phyloP scores from a whole-genome alignment of 2,797 vertebrate species.

The Furcifer pardalis region DNA sequence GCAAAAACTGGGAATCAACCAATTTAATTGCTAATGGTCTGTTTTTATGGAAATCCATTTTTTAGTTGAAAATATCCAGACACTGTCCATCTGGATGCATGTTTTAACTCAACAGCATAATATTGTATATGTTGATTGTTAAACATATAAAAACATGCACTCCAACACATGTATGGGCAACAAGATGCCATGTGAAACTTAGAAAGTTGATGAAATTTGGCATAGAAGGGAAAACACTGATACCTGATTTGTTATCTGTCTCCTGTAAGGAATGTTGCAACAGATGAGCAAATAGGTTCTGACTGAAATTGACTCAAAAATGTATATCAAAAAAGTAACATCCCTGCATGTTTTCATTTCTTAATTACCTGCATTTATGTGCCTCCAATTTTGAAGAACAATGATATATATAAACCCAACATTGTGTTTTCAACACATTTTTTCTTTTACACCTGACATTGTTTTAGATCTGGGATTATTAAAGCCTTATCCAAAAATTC shows the following conservation, averaged over 20 bases:
- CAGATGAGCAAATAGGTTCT: not conserved
- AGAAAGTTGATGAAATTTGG: not conserved
- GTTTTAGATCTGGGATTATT: too few relatives aligned
- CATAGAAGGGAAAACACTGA: not conserved
- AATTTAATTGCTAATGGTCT: not conserved
- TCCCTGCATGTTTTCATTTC: not conserved
- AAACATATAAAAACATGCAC: not conserved
- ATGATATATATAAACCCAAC: not conserved
- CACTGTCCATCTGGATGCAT: not conserved
- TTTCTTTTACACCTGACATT: too few relatives aligned
- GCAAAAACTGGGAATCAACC: not conserved
- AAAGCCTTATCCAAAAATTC: too few relatives aligned
- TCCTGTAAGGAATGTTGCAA: not conserved
- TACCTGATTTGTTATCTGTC: not conserved
- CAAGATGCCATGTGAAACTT: not conserved
- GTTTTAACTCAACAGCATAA: too few relatives aligned
- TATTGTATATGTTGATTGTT: not conserved
- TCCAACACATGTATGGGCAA: not conserved
- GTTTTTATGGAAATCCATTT: not conserved
- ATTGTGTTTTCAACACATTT: not conserved
- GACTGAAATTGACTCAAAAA: not conserved
- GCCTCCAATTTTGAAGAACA: not conserved
- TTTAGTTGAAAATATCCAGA: not conserved
- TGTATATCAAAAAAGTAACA: not conserved
- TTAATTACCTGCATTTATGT: not conserved